Conservation (phyloP, 2,888 invertebrate species). For the Phyllotreta striolata region DNA sequence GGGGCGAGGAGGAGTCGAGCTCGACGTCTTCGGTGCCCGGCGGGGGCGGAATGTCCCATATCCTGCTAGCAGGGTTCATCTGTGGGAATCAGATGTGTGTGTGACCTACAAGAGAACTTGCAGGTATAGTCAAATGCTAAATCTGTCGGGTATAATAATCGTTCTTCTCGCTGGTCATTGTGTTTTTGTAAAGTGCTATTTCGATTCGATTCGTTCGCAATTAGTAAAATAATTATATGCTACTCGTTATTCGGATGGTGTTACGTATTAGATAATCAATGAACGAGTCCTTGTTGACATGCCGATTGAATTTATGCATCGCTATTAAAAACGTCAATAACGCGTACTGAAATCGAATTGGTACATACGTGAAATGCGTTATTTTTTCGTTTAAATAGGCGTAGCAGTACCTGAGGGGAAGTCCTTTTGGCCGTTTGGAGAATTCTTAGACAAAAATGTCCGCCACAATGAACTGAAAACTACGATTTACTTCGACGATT, state of each 20-base stretch:
- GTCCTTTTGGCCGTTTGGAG: too few species aligned
- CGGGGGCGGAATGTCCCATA: conserved; percentile 60
- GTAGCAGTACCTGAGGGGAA: conserved; percentile 24
- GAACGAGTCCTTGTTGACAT: conserved; percentile 43
- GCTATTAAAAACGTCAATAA: conserved; percentile 4
- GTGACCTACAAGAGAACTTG: conserved; percentile 64
- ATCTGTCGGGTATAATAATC: conserved; percentile 38
- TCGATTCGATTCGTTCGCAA: conserved; percentile 13
- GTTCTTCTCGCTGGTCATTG: conserved; percentile 37
- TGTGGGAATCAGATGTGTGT: conserved; percentile 52
- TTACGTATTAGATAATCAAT: conserved; percentile 52
- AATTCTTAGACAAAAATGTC: conserved; percentile 13
- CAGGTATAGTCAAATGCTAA: conserved; percentile 62
- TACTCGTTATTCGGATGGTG: conserved; percentile 22
- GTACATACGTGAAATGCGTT: neutral
- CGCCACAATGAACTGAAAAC: conserved; percentile 30
- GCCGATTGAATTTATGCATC: conserved; percentile 18
- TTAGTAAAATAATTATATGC: conserved; percentile 18
- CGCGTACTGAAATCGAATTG: neutral
- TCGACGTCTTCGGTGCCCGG: conserved; percentile 57
- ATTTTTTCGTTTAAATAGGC: conserved; percentile 19
- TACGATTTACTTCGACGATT: conserved; percentile 18
- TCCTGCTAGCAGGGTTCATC: conserved; percentile 54
- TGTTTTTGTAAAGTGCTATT: conserved; percentile 38
- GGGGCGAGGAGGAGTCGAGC: conserved; percentile 33